A percentile compares a stretch with the other conserved stretches of the same genome.
These are phyloP conservation scores for Hydrolagus colliei DNA, from an alignment of 2,797 vertebrate species.

Conservation along the genomic window DNA sequence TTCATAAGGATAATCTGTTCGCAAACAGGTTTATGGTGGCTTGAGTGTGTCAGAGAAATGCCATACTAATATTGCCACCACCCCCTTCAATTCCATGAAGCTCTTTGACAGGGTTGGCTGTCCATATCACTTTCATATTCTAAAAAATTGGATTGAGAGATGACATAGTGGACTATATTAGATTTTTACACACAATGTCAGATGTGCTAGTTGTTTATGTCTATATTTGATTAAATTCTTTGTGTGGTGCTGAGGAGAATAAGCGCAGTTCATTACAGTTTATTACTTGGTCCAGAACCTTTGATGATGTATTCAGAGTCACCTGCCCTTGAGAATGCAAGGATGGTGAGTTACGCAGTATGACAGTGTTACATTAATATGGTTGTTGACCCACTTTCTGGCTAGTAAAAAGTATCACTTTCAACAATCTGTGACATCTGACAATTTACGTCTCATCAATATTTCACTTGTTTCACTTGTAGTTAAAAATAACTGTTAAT, in stretches of 20 bases:
- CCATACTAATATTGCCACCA: neutral
- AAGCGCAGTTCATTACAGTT: neutral
- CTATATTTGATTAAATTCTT: neutral
- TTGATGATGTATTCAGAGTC: neutral
- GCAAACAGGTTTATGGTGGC: neutral
- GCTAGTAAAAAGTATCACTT: neutral
- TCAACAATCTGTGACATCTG: neutral
- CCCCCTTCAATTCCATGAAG: neutral
- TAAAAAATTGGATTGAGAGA: neutral
- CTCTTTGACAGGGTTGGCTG: neutral
- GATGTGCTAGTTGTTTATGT: neutral
- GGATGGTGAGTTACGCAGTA: neutral
- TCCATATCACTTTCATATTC: neutral
- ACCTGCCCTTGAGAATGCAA: neutral
- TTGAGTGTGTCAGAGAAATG: neutral
- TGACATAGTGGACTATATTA: neutral
- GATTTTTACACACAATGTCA: neutral
- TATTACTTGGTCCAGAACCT: neutral
- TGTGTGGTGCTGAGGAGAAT: neutral
- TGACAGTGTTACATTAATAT: too few relatives aligned
- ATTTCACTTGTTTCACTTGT: neutral
- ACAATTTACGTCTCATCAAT: neutral
- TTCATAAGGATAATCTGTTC: neutral
- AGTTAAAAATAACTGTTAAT: neutral
- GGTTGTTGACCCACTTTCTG: too few relatives aligned